A percentile compares a stretch with the other conserved stretches of the same genome.
phyloP scores from a whole-genome alignment of 2,888 invertebrate genomes.

The Pyrrhosoma nymphula region DNA sequence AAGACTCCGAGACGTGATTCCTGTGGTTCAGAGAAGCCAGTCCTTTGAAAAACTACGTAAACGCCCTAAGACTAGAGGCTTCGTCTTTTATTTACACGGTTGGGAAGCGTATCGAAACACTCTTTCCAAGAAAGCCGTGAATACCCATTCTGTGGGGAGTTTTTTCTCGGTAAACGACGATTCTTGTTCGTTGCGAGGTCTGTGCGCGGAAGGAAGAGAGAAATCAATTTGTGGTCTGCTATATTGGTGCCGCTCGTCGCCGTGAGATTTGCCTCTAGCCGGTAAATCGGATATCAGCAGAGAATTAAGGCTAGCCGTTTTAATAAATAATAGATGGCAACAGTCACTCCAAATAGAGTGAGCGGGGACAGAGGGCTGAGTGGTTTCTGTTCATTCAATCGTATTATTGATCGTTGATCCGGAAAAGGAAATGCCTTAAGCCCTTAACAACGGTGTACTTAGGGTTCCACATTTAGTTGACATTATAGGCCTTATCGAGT shows the following conservation, averaged over 20 bases:
- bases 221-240: not conserved
- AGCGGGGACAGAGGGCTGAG: too few species aligned
- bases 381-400: not conserved
- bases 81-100: constrained; percentile 23
- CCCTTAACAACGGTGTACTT: not conserved
- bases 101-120: not conserved
- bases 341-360: not conserved
- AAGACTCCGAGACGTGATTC: not conserved
- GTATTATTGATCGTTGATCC: not conserved
- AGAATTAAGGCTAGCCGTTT: not conserved
- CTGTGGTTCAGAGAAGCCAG: not conserved
- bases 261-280: not conserved
- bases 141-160: not conserved
- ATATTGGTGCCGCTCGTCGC: not conserved
- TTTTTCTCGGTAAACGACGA: not conserved
- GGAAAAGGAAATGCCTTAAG: not conserved
- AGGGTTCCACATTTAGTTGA: too few species aligned
- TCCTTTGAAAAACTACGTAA: not conserved
- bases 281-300: not conserved
- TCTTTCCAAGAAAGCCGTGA: not conserved
- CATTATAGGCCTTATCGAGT: too few species aligned
- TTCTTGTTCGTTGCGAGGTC: not conserved
- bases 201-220: not conserved
- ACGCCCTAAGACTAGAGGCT: not conserved
- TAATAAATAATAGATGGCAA: not conserved